phyloP scores from a whole-genome alignment of 2,797 vertebrate genomes.

The Steatocranus sp. region DNA sequence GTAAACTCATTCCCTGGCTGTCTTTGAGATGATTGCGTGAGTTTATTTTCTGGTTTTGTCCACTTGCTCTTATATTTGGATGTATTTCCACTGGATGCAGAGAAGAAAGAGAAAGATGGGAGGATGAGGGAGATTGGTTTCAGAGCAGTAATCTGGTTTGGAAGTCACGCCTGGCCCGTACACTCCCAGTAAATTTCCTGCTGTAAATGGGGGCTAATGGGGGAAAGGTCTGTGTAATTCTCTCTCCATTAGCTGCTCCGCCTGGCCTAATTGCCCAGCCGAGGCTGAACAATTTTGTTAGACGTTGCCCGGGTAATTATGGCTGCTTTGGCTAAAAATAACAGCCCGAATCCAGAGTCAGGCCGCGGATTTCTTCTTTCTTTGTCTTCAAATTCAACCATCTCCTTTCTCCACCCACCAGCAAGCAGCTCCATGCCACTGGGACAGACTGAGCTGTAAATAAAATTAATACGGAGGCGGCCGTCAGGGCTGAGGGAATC shows the following conservation, averaged over 20 bases:
- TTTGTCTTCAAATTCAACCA: slow-evolving; percentile 18
- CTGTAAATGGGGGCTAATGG: slow-evolving; percentile 79
- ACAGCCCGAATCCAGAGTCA: slow-evolving; percentile 45
- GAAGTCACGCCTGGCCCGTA: slow-evolving; percentile 65
- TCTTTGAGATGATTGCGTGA: not conserved
- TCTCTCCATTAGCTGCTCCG: slow-evolving; percentile 74
- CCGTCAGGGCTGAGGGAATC: slow-evolving; percentile 27
- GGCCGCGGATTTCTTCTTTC: slow-evolving; percentile 17
- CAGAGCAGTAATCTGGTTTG: slow-evolving; percentile 66
- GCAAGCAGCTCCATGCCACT: not conserved
- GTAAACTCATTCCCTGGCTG: not conserved
- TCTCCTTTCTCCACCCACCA: not conserved
- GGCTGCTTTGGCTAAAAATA: slow-evolving; percentile 76
- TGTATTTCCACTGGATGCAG: not conserved
- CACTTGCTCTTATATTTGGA: not conserved
- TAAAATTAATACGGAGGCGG: slow-evolving; percentile 28
- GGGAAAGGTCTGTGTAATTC: slow-evolving; percentile 76
- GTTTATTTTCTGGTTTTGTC: not conserved
- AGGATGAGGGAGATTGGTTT: slow-evolving; percentile 4
- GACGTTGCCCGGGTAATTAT: slow-evolving; percentile 74
- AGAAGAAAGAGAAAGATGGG: not conserved
- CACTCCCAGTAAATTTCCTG: slow-evolving; percentile 70
- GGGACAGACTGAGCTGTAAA: slow-evolving; percentile 37
- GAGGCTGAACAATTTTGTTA: slow-evolving; percentile 79
- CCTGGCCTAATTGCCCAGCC: slow-evolving; percentile 76